Evolutionary conservation across 2,888 invertebrate species (phyloP), one percentile per base, ranked within the genome.

Genomic region (Megaustenia siamemsis): DNA sequence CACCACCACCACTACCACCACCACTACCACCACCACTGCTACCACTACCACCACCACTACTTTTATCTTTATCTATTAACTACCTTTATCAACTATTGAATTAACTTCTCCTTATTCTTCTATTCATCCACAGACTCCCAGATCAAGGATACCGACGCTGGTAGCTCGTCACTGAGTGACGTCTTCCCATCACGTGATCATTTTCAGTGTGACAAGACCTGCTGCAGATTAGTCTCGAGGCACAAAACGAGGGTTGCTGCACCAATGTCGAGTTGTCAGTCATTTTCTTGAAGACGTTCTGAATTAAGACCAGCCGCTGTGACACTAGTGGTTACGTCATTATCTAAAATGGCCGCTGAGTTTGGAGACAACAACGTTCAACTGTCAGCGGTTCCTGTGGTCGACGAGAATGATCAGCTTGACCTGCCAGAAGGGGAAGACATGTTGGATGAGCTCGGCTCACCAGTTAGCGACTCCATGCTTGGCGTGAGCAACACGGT

Each of bases 1-100:
- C 75, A 82, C 82, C 75, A 82, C 82, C 75, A 83, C 83, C 77
- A 77, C 83, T 83, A 83, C 83, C 77, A 83, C 83, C 77, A 76
- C 83, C 77, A 77, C 75, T 76, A 83, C 83, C 63, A 77, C 83
- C 63, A 83, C 83, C 63, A 63, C 83, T 77, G 77, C 66, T 76
- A 83, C 76, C 63, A 63, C 83, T 43, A 0, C 71, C 28, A 1
- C n/a, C 28, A 3, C 28, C 28, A 10, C 66, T 35, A 2, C 38
- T 35, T 0, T 0, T 49, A n/a, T 45, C n/a, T 45, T 45, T 45
- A 12, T 45, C 12, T 45, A 10, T 12, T 45, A 12, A 10, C 8
- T 6, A 45, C 45, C 8, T 6, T 45, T 45, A 45, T n/a, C n/a
- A n/a, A n/a, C n/a, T n/a, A n/a, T n/a, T n/a, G n/a, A n/a, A n/a